phyloP scores from a whole-genome alignment of 1,140 invertebrate genomes.

The Ruditapes philippinarum region DNA sequence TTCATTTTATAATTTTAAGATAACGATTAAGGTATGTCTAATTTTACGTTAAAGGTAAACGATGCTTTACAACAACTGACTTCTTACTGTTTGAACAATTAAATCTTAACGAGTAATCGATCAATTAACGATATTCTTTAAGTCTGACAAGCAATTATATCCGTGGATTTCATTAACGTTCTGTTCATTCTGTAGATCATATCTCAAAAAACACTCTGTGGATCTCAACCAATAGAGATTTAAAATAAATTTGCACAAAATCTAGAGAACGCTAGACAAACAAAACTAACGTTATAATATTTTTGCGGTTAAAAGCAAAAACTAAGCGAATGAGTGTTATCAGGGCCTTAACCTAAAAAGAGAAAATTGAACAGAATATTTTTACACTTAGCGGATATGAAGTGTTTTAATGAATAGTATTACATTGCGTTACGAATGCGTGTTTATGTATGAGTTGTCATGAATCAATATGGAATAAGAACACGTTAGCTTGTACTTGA shows the following conservation, averaged over 20 bases:
- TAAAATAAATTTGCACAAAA: slow-evolving; percentile 5
- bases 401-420: not conserved
- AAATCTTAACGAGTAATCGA: not conserved
- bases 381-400: not conserved
- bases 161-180: not conserved
- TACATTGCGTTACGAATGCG: not conserved
- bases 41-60: not conserved
- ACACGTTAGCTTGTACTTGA: not conserved
- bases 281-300: not conserved
- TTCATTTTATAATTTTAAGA: not conserved
- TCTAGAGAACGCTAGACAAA: not conserved
- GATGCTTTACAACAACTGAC: not conserved
- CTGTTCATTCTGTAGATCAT: not conserved
- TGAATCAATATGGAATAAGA: not conserved
- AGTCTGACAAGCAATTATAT: not conserved
- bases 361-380: not conserved
- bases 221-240: not conserved
- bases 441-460: not conserved
- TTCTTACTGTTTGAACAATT: not conserved
- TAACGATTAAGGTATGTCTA: not conserved
- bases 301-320: slow-evolving; percentile 15
- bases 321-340: not conserved
- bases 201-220: not conserved
- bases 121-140: not conserved
- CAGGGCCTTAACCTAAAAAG: not conserved